A percentile compares a stretch with the other conserved stretches of the same genome.
These are phyloP conservation scores for Parauchenoglanis punctatus DNA, from an alignment of 2,797 vertebrate species.

Conservation along the genomic window DNA sequence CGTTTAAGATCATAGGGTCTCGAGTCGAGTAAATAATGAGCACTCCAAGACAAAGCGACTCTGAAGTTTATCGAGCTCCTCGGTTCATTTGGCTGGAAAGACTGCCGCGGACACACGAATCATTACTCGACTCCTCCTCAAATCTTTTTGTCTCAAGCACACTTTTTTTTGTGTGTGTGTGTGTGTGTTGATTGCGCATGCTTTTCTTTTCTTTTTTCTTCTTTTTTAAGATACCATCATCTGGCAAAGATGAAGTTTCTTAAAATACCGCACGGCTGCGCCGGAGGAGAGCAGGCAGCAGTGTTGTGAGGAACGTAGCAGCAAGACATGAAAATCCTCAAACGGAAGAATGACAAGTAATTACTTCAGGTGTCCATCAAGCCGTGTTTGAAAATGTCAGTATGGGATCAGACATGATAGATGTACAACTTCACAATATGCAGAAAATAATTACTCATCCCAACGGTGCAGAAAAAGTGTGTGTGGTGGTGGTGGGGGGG, in stretches of 20 bases:
- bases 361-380: constrained; percentile 83
- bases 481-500: constrained; percentile 45
- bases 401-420: constrained; percentile 78
- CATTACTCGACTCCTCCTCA: constrained; percentile 33
- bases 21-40: constrained; percentile 67
- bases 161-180: constrained; percentile 6
- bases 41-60: constrained; percentile 61
- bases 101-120: constrained; percentile 26
- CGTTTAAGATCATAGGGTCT: constrained; percentile 77
- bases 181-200: constrained; percentile 10
- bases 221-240: constrained; percentile 33
- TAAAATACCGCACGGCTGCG: constrained; percentile 53
- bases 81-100: constrained; percentile 63
- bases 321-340: constrained; percentile 68
- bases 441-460: constrained; percentile 69
- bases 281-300: constrained; percentile 50
- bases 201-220: constrained; percentile 18
- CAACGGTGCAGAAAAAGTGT: constrained; percentile 54
- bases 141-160: constrained; percentile 26
- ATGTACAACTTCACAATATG: constrained; percentile 77
- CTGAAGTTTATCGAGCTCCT: constrained; percentile 75
- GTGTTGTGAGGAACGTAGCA: constrained; percentile 62
- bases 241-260: constrained; percentile 46
- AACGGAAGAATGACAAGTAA: constrained; percentile 82
- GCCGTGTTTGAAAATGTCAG: constrained; percentile 77